Conservation (phyloP, 2,797 vertebrate genomes). For the Simalia tracyae region DNA sequence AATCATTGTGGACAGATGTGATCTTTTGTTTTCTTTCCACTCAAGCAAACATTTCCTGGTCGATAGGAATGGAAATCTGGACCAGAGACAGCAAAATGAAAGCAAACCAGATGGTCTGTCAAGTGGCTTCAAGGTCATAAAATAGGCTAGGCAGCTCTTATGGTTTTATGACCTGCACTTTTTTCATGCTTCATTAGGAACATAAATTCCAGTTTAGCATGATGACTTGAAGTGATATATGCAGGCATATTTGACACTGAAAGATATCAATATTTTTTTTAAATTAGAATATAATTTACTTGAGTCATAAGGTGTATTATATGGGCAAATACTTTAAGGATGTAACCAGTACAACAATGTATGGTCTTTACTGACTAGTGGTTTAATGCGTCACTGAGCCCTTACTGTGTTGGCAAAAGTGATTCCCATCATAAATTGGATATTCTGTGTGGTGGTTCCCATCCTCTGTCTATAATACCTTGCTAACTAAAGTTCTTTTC, state of each 20-base stretch:
- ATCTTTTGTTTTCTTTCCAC: neutral
- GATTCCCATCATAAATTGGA: neutral
- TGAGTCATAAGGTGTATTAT: neutral
- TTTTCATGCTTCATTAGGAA: neutral
- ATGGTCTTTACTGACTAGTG: neutral
- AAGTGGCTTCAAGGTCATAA: neutral
- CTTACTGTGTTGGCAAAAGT: neutral
- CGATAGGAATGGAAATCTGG: slow-evolving; percentile 1
- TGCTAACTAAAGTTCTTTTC: neutral
- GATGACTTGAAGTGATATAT: neutral
- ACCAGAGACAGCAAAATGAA: neutral
- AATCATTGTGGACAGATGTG: neutral
- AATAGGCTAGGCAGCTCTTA: neutral
- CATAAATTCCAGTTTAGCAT: neutral
- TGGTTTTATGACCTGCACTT: neutral
- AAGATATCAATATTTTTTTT: neutral
- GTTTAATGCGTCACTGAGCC: neutral
- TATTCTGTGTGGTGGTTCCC: neutral
- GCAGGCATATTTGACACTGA: neutral
- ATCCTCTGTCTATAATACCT: neutral
- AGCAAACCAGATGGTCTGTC: neutral
- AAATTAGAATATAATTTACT: neutral
- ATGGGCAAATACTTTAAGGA: neutral
- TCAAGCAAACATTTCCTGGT: slow-evolving; percentile 20
- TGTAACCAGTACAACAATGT: neutral